phyloP scores from a whole-genome alignment of 2,888 invertebrate genomes.

The Resseliella maxima region DNA sequence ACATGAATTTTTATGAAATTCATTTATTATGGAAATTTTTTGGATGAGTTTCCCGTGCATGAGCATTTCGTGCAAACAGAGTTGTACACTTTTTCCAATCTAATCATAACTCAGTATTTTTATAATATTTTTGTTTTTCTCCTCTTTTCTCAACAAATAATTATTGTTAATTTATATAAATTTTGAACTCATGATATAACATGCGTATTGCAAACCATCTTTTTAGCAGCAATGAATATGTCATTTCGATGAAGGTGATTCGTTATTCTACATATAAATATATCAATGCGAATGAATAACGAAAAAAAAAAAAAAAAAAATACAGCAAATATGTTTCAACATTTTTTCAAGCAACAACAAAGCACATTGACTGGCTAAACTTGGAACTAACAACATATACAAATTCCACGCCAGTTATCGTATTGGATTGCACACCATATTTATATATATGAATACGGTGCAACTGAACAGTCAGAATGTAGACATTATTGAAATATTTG shows the following conservation, averaged over 20 bases:
- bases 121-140: too few relatives aligned
- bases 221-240: neutral
- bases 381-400: constrained; percentile 10
- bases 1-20: too few relatives aligned
- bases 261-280: neutral
- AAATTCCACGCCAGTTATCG: constrained; percentile 1
- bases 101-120: too few relatives aligned
- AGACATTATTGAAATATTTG: constrained; percentile 7
- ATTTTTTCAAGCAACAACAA: constrained; percentile 14
- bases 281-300: neutral
- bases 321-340: neutral
- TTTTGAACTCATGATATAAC: too few relatives aligned
- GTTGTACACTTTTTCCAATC: too few relatives aligned
- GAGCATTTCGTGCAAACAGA: too few relatives aligned
- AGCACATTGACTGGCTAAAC: neutral
- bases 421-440: constrained; percentile 18
- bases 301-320: neutral
- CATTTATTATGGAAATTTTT: too few relatives aligned
- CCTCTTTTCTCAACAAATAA: too few relatives aligned
- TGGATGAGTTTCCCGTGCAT: too few relatives aligned
- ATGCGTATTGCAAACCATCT: neutral
- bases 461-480: neutral
- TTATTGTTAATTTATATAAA: too few relatives aligned
- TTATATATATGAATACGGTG: neutral
- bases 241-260: neutral